A percentile compares a stretch with the other conserved stretches of the same genome.
These are phyloP conservation scores for Hedya salicella DNA, from an alignment of 2,888 invertebrate species.

Conservation along the genomic window DNA sequence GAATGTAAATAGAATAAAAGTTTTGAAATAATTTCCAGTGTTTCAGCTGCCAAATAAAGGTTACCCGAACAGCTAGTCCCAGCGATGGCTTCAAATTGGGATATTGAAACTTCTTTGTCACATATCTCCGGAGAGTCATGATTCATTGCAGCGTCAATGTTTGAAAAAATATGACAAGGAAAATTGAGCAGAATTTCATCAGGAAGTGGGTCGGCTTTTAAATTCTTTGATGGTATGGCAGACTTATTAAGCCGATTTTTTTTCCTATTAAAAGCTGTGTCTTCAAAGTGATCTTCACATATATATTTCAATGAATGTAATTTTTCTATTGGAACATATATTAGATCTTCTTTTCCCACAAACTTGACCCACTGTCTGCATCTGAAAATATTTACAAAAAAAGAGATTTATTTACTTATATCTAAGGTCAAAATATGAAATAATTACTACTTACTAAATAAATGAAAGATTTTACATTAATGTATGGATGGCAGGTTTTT, in stretches of 20 bases:
- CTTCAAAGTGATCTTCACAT: neutral
- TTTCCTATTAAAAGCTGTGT: slow-evolving; percentile 1
- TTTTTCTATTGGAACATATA: slow-evolving; percentile 2
- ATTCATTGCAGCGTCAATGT: neutral
- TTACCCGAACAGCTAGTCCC: neutral
- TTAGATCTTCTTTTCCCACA: slow-evolving; percentile 3
- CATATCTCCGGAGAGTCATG: neutral
- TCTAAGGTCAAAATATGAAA: neutral
- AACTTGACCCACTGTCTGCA: slow-evolving; percentile 7
- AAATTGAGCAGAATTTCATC: neutral
- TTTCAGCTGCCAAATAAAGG: no score
- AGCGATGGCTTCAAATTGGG: neutral
- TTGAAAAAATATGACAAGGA: neutral
- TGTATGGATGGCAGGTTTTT: no score
- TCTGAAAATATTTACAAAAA: neutral
- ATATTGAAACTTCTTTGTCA: neutral
- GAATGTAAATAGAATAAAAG: no score
- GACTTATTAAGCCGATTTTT: neutral
- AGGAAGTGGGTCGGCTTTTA: slow-evolving; percentile 3
- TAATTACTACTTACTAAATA: no score
- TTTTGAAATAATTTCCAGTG: no score
- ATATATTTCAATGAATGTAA: neutral
- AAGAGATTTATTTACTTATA: neutral
- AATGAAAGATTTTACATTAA: no score
- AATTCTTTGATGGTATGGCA: slow-evolving; percentile 1